These are phyloP conservation scores for Climacteris rufus DNA, from an alignment of 2,113 vertebrate genomes.

Conservation along the genomic window DNA sequence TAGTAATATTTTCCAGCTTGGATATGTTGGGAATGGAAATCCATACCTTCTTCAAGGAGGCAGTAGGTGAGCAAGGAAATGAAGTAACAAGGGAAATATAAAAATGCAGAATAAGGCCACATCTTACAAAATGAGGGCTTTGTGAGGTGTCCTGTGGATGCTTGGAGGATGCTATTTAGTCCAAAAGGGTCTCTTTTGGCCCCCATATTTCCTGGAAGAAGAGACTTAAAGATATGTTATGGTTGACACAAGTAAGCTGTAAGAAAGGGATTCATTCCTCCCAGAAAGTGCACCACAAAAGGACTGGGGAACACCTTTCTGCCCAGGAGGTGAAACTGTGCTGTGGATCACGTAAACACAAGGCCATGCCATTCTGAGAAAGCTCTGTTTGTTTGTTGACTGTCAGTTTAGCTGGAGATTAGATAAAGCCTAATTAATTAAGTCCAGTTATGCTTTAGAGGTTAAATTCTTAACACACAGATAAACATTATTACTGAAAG, in stretches of 20 bases:
- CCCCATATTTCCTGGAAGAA: background rate
- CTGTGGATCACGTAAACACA: background rate
- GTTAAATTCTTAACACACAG: background rate
- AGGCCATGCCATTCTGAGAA: background rate
- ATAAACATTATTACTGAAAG: background rate
- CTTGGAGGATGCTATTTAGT: background rate
- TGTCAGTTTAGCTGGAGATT: background rate
- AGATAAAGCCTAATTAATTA: background rate
- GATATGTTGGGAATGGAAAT: background rate
- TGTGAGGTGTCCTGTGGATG: background rate
- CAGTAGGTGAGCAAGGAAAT: background rate
- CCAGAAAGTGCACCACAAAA: background rate
- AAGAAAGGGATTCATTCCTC: background rate
- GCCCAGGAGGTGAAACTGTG: background rate
- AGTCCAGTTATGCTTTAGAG: background rate
- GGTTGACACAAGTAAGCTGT: background rate
- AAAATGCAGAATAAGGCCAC: background rate
- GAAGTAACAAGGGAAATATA: background rate
- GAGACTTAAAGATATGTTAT: background rate
- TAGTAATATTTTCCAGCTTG: background rate
- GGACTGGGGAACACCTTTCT: background rate
- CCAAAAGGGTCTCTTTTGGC: background rate
- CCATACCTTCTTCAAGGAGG: background rate
- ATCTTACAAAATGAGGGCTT: background rate
- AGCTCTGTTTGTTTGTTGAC: background rate